Base-by-base conservation (phyloP, 2,797 vertebrate species). In the Limnodromus scolopaceus region DNA sequence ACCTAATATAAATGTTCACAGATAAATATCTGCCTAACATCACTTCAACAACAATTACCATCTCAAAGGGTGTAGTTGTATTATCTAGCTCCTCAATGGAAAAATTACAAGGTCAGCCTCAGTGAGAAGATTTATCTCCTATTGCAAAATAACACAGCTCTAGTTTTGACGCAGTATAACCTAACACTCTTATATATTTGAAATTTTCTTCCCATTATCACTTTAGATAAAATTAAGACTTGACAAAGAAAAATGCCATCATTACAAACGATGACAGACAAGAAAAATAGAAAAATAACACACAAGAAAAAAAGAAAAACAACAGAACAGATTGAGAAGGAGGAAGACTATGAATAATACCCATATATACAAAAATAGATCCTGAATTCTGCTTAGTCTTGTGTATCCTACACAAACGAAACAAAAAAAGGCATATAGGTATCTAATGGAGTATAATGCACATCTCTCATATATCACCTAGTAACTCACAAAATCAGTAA, bases 1-100 rank as follows among this genome's bases (percentile, higher is more conserved):
- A 64, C 30, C 74, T 68, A 54, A 85, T 76, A 82, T 49, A 85
- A 74, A 83, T 41, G n/a, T 80, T 92, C 74, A 68, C 43, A 71
- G 82, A 86, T n/a, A 91, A 81, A 48, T 81, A 82, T 60, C 55
- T 84, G 36, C 30, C 34, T n/a, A 86, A 38, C 55, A 74, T 72
- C 70, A 61, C 49, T 75, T 84, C 11, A 69, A 48, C 66, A 93
- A 41, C n/a, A 93, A 69, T 79, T 78, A 63, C 15, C 3, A 87
- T 72, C 74, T 92, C 38, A 75, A 57, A 94, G 34, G 55, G 4
- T 65, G 14, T 17, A 69, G 38, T 32, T 92, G 15, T 30, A 48
- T 64, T 89, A 68, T 46, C 38, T 49, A 32, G 19, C 10, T 92
- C 43, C 48, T 46, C 16, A 36, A n/a, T 41, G n/a, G 36, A 70